Conservation (phyloP, 2,797 vertebrate species). For the Lateolabrax maculatus region DNA sequence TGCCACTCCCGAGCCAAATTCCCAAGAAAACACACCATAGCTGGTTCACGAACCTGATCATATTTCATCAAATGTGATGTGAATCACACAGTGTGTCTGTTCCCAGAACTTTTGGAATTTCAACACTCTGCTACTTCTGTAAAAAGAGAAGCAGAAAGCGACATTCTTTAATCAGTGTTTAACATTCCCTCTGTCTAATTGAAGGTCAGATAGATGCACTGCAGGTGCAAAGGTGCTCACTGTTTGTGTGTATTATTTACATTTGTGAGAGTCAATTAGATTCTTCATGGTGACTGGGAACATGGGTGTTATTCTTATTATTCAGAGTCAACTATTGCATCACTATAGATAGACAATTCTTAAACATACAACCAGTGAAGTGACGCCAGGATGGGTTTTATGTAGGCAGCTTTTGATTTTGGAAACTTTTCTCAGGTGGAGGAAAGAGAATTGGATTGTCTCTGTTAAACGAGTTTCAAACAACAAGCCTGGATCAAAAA, state of each 20-base stretch:
- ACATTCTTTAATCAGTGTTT: constrained; percentile 66
- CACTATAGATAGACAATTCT: not conserved
- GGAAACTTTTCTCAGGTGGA: not conserved
- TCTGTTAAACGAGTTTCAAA: not conserved
- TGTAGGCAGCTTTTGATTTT: not conserved
- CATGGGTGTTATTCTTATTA: not conserved
- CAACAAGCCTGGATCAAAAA: not conserved
- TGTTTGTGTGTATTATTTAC: constrained; percentile 19
- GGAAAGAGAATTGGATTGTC: not conserved
- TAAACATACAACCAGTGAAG: not conserved
- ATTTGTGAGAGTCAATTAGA: not conserved
- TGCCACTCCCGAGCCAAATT: constrained; percentile 78
- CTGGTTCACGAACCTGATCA: constrained; percentile 77
- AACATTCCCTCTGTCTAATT: constrained; percentile 52
- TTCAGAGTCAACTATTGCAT: not conserved
- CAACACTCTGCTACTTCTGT: constrained; percentile 55
- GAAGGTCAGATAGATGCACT: constrained; percentile 56
- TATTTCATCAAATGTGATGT: constrained; percentile 81
- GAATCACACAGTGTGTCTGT: constrained; percentile 77
- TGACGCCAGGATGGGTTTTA: not conserved
- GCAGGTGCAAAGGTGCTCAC: constrained; percentile 40
- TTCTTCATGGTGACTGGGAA: constrained; percentile 5
- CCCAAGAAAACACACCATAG: constrained; percentile 72
- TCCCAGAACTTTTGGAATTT: constrained; percentile 83
- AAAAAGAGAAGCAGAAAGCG: constrained; percentile 46